Percentiles rank a stretch among this genome's conserved stretches.
These are phyloP conservation scores for Melanotus villosus DNA, from an alignment of 2,888 invertebrate genomes.

Conservation along the genomic window DNA sequence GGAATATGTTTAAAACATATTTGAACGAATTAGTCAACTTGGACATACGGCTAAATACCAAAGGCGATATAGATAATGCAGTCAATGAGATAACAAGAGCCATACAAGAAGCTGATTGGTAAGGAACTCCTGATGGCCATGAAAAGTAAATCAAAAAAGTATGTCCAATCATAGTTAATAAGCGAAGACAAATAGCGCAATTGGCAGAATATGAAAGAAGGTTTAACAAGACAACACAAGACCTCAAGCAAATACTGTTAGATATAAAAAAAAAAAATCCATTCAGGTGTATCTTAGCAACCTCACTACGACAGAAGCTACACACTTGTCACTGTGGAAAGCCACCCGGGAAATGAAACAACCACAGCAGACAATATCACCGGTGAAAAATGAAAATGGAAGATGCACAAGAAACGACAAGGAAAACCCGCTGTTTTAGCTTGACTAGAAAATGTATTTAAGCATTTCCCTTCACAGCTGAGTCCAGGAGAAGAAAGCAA, in stretches of 20 bases:
- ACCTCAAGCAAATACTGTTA: conserved; percentile 36
- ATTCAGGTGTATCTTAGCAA: conserved; percentile 20
- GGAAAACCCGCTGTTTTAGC: too few species aligned
- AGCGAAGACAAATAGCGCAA: conserved; percentile 32
- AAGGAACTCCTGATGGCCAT: conserved; percentile 30
- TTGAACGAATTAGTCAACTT: conserved; percentile 14
- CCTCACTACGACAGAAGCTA: conserved; percentile 23
- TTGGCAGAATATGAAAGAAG: conserved; percentile 36
- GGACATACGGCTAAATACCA: conserved; percentile 30
- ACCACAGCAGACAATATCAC: conserved; percentile 1
- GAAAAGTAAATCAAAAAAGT: conserved; percentile 16
- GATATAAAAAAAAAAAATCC: conserved; percentile 24
- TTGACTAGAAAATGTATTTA: too few species aligned
- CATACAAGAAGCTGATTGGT: conserved; percentile 45
- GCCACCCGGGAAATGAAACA: conserved; percentile 15
- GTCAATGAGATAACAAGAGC: conserved; percentile 30
- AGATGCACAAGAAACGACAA: conserved; percentile 19
- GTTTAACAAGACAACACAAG: conserved; percentile 40
- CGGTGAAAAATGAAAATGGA: conserved; percentile 10
- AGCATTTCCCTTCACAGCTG: too few species aligned
- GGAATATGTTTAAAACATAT: conserved; percentile 36
- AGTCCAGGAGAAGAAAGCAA: too few species aligned
- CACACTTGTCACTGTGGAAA: conserved; percentile 20
- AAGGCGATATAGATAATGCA: conserved; percentile 41
- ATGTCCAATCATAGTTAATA: conserved; percentile 39